phyloP scores from a whole-genome alignment of 2,797 vertebrate genomes.

The Salarias fasciatus region DNA sequence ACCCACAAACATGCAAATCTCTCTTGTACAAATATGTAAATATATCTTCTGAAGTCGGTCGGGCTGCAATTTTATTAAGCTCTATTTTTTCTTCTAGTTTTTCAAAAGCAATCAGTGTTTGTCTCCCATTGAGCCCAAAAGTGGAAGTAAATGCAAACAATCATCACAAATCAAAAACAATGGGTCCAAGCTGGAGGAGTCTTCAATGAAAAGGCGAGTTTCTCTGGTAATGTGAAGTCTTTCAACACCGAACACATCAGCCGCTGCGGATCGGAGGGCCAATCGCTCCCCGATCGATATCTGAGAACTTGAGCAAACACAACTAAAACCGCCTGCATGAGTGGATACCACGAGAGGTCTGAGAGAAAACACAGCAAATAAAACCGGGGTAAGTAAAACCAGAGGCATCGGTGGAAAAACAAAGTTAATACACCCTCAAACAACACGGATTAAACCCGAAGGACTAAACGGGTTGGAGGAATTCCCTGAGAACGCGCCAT shows the following conservation, averaged over 20 bases:
- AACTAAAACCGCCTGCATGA: neutral
- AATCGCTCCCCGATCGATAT: too few species aligned
- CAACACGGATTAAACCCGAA: neutral
- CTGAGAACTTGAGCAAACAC: neutral
- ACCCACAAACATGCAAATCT: too few species aligned
- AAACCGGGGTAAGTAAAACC: too few species aligned
- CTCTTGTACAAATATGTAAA: too few species aligned
- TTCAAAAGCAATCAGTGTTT: too few species aligned
- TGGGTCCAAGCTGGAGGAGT: neutral
- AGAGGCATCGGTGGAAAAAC: too few species aligned
- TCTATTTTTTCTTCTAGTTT: too few species aligned
- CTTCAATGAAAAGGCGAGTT: neutral
- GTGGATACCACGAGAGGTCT: neutral
- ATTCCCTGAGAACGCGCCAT: too few species aligned
- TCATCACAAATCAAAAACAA: conserved; percentile 14
- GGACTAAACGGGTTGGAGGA: neutral
- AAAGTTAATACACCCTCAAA: neutral
- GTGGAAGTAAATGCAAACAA: conserved; percentile 2
- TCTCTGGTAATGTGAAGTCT: conserved; percentile 1
- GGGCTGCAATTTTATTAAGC: too few species aligned
- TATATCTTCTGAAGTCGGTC: too few species aligned
- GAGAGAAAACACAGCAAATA: neutral
- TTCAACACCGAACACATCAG: neutral
- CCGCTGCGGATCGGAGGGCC: too few species aligned
- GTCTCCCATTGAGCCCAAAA: too few species aligned